Evolutionary conservation across 2,113 vertebrate species (phyloP), one percentile per base, ranked within the genome.

Genomic region (Terrapene triunguis): DNA sequence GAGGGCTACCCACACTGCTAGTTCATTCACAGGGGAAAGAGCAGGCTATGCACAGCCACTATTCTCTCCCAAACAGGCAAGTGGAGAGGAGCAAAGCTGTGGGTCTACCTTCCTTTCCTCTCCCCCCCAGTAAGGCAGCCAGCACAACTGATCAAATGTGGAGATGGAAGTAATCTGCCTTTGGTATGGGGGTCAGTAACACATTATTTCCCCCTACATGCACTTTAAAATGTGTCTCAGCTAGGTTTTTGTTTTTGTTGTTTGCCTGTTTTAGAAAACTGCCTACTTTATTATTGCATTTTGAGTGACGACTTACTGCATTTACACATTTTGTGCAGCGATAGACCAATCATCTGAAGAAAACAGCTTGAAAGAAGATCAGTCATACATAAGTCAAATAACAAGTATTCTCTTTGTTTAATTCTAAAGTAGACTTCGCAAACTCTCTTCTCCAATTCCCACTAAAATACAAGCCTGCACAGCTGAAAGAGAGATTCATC

Each of bases 231-330:
- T 83, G 80, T 74, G 78, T 81, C 69, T 79, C 12, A 32, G 51
- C 85, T 91, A 79, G 91, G 65, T 76, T 93, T 94, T 91, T 89
- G 57, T 62, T 62, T 62, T 32, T 32, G 11, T 59, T 59, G 12
- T 29, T 59, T 59, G 57, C 86, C 93, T 95, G 85, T 95, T 97
- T 97, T 92, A 94, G 82, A 95, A 95, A 96, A 92, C 82, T n/a
- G 82, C 92, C 62, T 95, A 92, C 84, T 95, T 74, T 81, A 72
- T 85, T 81, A 80, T n/a, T 82, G 93, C 88, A 59, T 85, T 95
- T 88, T 93, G 54, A 38, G 38, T 92, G 89, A 87, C 16, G 27
- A 94, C 93, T 96, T 44, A 87, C 35, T 38, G 65, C 87, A 87
- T 81, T 84, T 89, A 89, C 59, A 59, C 78, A 84, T 88, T 85